These are phyloP conservation scores for Lordiphosa andalusiaca DNA, from an alignment of 2,888 invertebrate species.

Conservation along the genomic window DNA sequence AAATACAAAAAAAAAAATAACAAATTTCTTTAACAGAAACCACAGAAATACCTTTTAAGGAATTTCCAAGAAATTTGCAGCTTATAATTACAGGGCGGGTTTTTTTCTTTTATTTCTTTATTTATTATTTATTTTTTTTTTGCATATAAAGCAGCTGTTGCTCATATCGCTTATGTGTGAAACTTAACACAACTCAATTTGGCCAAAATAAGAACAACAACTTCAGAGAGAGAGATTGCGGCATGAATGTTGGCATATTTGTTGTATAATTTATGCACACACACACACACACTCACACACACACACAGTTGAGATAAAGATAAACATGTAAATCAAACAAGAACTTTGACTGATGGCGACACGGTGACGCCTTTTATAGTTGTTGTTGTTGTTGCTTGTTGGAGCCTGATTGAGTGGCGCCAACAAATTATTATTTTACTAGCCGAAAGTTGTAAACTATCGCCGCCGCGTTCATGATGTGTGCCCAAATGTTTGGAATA, in stretches of 20 bases:
- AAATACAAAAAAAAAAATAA: neutral
- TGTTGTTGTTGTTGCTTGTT: slow-evolving; percentile 23
- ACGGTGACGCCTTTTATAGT: slow-evolving; percentile 47
- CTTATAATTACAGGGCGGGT: slow-evolving; percentile 62
- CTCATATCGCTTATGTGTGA: slow-evolving; percentile 52
- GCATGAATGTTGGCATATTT: slow-evolving; percentile 23
- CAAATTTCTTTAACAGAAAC: slow-evolving; percentile 30
- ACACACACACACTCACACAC: slow-evolving; percentile 32
- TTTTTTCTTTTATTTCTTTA: neutral
- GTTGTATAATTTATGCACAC: slow-evolving; percentile 62
- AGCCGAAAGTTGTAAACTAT: slow-evolving; percentile 27
- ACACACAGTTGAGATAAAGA: slow-evolving; percentile 36
- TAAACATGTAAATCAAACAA: slow-evolving; percentile 73
- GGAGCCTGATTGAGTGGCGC: slow-evolving; percentile 69
- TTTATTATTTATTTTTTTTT: slow-evolving; percentile 17
- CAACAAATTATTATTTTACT: slow-evolving; percentile 45
- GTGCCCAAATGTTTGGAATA: slow-evolving; percentile 33
- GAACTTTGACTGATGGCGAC: slow-evolving; percentile 74
- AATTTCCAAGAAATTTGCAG: slow-evolving; percentile 59
- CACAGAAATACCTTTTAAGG: slow-evolving; percentile 55
- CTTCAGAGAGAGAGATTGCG: slow-evolving; percentile 1
- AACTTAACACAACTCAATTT: slow-evolving; percentile 73
- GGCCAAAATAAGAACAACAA: slow-evolving; percentile 46
- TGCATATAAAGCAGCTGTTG: slow-evolving; percentile 45
- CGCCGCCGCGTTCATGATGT: slow-evolving; percentile 42